These are phyloP conservation scores for Galago senegalensis DNA, from an alignment of 2,797 vertebrate species.

Conservation along the genomic window DNA sequence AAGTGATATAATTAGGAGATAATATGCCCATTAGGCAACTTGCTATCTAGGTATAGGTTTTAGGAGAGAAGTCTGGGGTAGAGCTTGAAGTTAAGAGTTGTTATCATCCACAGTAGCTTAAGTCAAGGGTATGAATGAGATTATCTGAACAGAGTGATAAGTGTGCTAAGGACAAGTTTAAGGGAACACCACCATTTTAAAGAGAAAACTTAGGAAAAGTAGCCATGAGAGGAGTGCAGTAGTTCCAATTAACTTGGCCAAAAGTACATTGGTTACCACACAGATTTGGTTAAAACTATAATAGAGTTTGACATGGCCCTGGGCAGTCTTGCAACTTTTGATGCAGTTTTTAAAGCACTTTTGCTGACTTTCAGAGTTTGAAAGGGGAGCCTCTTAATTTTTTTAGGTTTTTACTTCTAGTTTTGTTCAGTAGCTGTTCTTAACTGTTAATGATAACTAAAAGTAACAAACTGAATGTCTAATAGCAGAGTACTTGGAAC, in stretches of 20 bases:
- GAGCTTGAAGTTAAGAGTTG: background rate
- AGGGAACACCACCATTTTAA: background rate
- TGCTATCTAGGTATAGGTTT: background rate
- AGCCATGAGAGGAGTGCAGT: background rate
- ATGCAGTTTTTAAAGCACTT: constrained; percentile 38
- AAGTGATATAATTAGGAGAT: constrained; percentile 35
- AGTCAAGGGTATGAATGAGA: background rate
- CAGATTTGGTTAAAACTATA: constrained; percentile 36
- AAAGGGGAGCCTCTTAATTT: constrained; percentile 12
- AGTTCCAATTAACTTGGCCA: constrained; percentile 1
- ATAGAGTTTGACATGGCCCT: background rate
- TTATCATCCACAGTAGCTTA: background rate
- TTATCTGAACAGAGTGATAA: constrained; percentile 21
- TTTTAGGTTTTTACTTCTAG: constrained; percentile 48
- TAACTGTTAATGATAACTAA: constrained; percentile 52
- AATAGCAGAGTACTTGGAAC: constrained; percentile 23
- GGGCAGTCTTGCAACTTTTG: constrained; percentile 41
- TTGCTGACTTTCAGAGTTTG: constrained; percentile 55
- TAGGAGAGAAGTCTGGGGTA: background rate
- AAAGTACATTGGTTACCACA: background rate
- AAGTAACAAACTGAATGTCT: constrained; percentile 39
- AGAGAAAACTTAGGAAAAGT: background rate
- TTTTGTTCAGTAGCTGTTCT: constrained; percentile 45
- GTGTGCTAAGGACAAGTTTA: background rate
- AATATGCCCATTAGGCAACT: constrained; percentile 4